Evolutionary conservation across 53 echinoderm and acorn worm species (phyloP).

Genomic region (Apostichopus leukothele): DNA sequence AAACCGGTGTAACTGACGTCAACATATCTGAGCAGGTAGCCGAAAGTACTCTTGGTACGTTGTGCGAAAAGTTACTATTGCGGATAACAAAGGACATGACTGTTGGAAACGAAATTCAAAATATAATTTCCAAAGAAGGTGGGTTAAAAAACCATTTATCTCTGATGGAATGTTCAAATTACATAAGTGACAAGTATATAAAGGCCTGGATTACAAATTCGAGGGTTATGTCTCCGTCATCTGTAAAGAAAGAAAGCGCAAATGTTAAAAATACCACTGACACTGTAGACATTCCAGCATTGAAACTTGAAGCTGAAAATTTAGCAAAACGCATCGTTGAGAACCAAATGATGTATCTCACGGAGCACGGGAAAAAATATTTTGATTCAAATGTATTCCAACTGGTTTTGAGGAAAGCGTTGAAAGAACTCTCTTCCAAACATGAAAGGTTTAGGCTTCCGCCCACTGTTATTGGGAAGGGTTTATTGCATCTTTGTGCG

Average conservation of each 20-base stretch:
- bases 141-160: not conserved
- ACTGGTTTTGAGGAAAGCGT: not conserved
- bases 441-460: not conserved
- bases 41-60: too few species aligned
- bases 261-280: too few species aligned
- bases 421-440: not conserved
- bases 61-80: too few species aligned
- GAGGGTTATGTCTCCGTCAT: too few species aligned
- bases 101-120: conserved; percentile 13
- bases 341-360: not conserved
- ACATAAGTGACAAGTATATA: not conserved
- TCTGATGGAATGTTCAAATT: not conserved
- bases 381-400: not conserved
- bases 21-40: too few species aligned
- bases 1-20: too few species aligned
- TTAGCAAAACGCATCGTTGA: not conserved
- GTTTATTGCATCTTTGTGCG: not conserved
- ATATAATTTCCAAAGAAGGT: not conserved
- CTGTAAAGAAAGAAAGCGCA: not conserved
- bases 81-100: not conserved
- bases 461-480: not conserved
- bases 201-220: not conserved
- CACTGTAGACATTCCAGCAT: too few species aligned
- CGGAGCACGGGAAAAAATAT: not conserved
- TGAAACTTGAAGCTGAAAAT: not conserved